Base-by-base conservation (phyloP, 2,888 invertebrate genomes). In the Hydrotaea diabolus region DNA sequence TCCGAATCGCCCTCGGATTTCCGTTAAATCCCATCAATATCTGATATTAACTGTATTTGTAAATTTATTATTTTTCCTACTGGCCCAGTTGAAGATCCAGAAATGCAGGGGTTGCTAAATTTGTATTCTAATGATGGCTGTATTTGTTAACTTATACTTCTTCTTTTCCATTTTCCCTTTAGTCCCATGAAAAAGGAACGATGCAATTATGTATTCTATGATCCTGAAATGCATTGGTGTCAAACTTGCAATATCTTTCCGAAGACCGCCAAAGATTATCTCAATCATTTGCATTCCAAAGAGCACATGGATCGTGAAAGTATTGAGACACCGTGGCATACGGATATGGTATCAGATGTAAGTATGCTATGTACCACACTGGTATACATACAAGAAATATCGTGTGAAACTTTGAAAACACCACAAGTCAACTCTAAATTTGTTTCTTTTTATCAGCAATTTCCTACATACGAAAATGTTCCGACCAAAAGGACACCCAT, bases 201-300 rank as follows among this genome's bases (percentile, higher is more conserved):
- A 91, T 95, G 94, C 92, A 97, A 96, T 94, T 96, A 96, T 89
- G 95, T 96, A 75, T 96, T 96, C 93, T 97, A 96, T 90, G 97
- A 97, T 92, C 96, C 97, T 0, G 97, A 97, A 93, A 95, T 96
- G 94, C 97, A 97, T 91, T 97, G 97, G 97, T 97, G 97, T 91
- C 94, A 96, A 77, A 94, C 95, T 71, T 97, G 97, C 93, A 95
- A 96, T 91, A 95, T 96, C 88, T 97, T 97, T 92, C 97, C 97
- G 39, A 95, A 96, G 89, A 96, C 97, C 1, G 97, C 97, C 73
- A 96, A 97, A 91, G 96, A 97, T 91, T 96, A 96, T 91, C 93
- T 97, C 87, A 95, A 95, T 91, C 97, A 97, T 93, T 94, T 97
- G 87, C 97, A 97, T 91, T 94, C 95, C 74, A 94, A 95, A 85